These are phyloP conservation scores for Ommatoiulus sabulosus DNA, from an alignment of 2,888 invertebrate species.

Conservation along the genomic window DNA sequence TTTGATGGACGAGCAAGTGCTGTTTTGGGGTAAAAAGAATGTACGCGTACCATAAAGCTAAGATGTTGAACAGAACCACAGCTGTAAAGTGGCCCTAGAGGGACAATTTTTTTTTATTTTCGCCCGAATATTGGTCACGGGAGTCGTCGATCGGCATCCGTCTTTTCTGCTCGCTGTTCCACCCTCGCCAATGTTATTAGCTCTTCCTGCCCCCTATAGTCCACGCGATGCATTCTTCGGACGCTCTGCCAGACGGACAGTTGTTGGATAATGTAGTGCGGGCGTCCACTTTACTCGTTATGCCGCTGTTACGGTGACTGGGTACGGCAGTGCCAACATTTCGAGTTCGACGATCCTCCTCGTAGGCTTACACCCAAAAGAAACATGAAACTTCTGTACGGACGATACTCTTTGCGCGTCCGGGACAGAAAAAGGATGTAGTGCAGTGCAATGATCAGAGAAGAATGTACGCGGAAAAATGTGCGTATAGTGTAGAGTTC, in stretches of 20 bases:
- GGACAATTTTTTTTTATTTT: slow-evolving; percentile 1
- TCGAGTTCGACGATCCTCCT: background rate
- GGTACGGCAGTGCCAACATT: background rate
- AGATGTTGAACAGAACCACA: slow-evolving; percentile 43
- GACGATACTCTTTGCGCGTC: background rate
- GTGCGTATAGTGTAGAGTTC: background rate
- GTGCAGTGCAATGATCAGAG: slow-evolving; percentile 24
- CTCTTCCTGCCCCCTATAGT: slow-evolving; percentile 27
- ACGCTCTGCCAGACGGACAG: slow-evolving; percentile 36
- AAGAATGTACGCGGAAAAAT: slow-evolving; percentile 21
- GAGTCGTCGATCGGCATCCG: background rate
- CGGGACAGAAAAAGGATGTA: slow-evolving; percentile 21
- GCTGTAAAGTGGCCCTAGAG: slow-evolving; percentile 43
- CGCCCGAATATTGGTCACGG: background rate
- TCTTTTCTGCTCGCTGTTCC: background rate
- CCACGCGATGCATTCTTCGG: background rate
- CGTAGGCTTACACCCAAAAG: background rate
- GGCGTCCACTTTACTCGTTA: background rate
- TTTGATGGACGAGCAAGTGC: slow-evolving; percentile 29
- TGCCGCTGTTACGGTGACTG: background rate
- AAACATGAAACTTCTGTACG: background rate
- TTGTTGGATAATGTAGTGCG: slow-evolving; percentile 34
- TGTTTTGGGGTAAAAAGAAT: slow-evolving; percentile 32
- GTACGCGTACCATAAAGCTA: slow-evolving; percentile 6
- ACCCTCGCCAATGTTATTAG: slow-evolving; percentile 21